Base-by-base conservation (phyloP, 1,140 invertebrate species). In the Plutomurus gul region DNA sequence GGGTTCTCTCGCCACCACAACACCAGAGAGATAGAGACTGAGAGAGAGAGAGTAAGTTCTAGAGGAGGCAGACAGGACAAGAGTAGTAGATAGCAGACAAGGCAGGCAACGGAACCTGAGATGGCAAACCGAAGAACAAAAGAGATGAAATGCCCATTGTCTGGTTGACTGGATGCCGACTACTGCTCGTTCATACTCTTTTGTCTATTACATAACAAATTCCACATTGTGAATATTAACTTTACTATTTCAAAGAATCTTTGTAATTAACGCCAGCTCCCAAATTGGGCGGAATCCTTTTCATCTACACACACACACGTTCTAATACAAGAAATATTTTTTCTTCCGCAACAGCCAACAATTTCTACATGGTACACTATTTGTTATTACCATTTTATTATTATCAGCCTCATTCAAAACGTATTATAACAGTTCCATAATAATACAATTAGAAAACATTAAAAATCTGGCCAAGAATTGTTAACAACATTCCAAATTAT, bases 81-180 rank as follows among this genome's bases (percentile, higher is more conserved):
- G 43, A 18, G 1, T 10, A 27, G 51, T 1, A 13, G 4, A 13
- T 11, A 30, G 18, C 3, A 30, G 22, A 22, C 1, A 60, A 30
- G 27, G 56, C 18, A 65, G 56, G 27, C 56, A 65, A 65, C 25
- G 25, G 56, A 65, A 65, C 56, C 18, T 65, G 22, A 76, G 46
- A 36, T 22, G 36, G 51, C 20, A 75, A 75, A 76, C 75, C 46
- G 39, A 33, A 72, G 76, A 77, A 77, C 76, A 77, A 77, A 77
- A 77, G 76, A 51, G 49, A 49, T 30, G 51, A 77, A 71, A 77
- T 65, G 25, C 65, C 33, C 51, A 72, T 77, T 77, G 76, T 77
- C 65, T 77, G n/a, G 36, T n/a, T 74, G 72, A 49, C 72, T 46
- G 72, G 72, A 74, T 74, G 72, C 72, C 72, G 72, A 74, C 72